A percentile compares a stretch with the other conserved stretches of the same genome.
phyloP scores from a whole-genome alignment of 1,140 invertebrate species.

The Drosophila chauvacae region DNA sequence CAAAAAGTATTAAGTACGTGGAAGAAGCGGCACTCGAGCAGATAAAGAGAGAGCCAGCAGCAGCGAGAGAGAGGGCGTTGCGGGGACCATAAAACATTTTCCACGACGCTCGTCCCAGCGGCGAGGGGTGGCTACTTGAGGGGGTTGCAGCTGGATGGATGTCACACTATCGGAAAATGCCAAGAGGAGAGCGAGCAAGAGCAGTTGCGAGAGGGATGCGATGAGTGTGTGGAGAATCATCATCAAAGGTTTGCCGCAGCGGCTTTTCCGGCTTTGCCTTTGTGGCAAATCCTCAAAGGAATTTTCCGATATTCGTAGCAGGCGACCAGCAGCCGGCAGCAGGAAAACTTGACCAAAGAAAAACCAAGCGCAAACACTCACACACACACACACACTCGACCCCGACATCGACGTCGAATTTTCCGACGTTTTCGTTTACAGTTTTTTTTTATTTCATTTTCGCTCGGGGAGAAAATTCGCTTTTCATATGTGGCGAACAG shows the following conservation, averaged over 20 bases:
- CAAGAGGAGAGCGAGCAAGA: slow-evolving; percentile 17
- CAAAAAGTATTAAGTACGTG: slow-evolving; percentile 77
- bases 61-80: neutral
- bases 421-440: slow-evolving; percentile 64
- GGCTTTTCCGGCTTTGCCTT: slow-evolving; percentile 78
- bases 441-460: slow-evolving; percentile 54
- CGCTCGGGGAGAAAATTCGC: slow-evolving; percentile 77
- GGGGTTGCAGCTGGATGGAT: slow-evolving; percentile 70
- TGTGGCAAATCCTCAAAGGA: slow-evolving; percentile 84
- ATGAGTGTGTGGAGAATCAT: slow-evolving; percentile 69
- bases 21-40: slow-evolving; percentile 57
- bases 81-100: slow-evolving; percentile 74
- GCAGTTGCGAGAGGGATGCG: slow-evolving; percentile 15
- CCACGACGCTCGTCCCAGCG: slow-evolving; percentile 34
- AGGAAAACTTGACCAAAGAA: slow-evolving; percentile 77
- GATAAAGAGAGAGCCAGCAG: slow-evolving; percentile 29
- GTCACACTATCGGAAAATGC: slow-evolving; percentile 73
- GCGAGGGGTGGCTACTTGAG: slow-evolving; percentile 52
- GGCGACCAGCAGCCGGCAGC: slow-evolving; percentile 70
- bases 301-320: slow-evolving; percentile 84
- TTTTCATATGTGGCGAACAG: slow-evolving; percentile 69
- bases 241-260: slow-evolving; percentile 82
- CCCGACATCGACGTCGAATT: slow-evolving; percentile 73
- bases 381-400: slow-evolving; percentile 31
- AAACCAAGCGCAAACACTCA: slow-evolving; percentile 58